phyloP scores from a whole-genome alignment of 2,113 vertebrate genomes.

The Paracanthobrama guichenoti region DNA sequence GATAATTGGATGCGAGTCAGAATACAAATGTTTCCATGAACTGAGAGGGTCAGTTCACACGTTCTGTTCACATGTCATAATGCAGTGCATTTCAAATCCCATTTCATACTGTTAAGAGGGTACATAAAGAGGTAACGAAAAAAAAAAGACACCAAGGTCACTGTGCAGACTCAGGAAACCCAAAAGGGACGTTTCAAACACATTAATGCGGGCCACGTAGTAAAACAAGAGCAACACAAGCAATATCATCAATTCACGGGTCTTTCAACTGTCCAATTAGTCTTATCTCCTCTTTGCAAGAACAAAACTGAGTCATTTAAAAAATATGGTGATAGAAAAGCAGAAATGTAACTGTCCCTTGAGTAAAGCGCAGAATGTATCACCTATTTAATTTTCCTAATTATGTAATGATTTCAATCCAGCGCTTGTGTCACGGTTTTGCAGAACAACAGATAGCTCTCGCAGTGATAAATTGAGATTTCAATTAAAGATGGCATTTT shows the following conservation, averaged over 20 bases:
- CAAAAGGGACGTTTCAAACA: constrained; percentile 53
- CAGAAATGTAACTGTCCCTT: constrained; percentile 59
- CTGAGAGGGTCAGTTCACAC: constrained; percentile 24
- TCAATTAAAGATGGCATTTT: constrained; percentile 71
- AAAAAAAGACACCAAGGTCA: constrained; percentile 66
- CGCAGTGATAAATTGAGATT: constrained; percentile 68
- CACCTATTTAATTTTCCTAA: constrained; percentile 67
- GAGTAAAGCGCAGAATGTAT: constrained; percentile 65
- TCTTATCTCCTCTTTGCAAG: constrained; percentile 72
- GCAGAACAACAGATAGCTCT: constrained; percentile 57
- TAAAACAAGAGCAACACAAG: constrained; percentile 66
- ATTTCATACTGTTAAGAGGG: constrained; percentile 45
- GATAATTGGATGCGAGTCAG: constrained; percentile 38
- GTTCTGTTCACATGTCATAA: constrained; percentile 29
- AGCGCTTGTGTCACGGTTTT: constrained; percentile 60
- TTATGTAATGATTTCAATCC: constrained; percentile 69
- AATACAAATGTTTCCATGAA: constrained; percentile 24
- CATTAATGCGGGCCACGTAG: constrained; percentile 66
- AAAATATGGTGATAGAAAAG: constrained; percentile 64
- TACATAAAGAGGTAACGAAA: constrained; percentile 40
- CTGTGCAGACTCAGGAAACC: constrained; percentile 49
- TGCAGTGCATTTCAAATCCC: constrained; percentile 22
- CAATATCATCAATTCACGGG: constrained; percentile 67
- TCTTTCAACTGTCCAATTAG: constrained; percentile 71
- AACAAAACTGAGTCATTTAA: constrained; percentile 70